These are phyloP conservation scores for Paedocypris micromegethes DNA, from an alignment of 2,797 vertebrate genomes.

Conservation along the genomic window DNA sequence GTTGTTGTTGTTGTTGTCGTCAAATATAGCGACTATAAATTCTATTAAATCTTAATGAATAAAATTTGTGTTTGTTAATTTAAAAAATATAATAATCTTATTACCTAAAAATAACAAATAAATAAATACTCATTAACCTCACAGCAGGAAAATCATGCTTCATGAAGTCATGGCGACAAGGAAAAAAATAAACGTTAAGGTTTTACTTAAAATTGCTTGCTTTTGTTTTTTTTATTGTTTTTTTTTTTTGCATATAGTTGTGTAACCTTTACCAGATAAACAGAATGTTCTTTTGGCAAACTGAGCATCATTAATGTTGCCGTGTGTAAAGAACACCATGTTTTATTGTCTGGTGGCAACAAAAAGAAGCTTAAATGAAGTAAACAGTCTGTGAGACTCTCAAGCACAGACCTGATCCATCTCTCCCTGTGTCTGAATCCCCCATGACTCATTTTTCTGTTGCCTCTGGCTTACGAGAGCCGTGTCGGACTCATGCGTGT, in stretches of 20 bases:
- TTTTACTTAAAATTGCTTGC: too few species aligned
- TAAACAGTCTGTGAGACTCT: not conserved
- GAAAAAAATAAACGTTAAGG: too few species aligned
- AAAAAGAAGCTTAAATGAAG: not conserved
- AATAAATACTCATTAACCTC: too few species aligned
- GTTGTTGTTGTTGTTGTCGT: too few species aligned
- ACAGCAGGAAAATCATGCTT: too few species aligned
- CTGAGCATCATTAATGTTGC: constrained; percentile 2
- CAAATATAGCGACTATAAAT: too few species aligned
- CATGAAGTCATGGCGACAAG: too few species aligned
- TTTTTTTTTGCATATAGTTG: not conserved
- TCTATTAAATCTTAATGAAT: too few species aligned
- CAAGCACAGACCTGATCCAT: not conserved
- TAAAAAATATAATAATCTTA: too few species aligned
- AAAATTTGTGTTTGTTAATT: too few species aligned
- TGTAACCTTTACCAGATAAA: constrained; percentile 2
- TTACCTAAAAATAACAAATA: too few species aligned
- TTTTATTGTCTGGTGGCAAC: constrained; percentile 3
- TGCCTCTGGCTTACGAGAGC: constrained; percentile 23
- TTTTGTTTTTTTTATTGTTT: too few species aligned
- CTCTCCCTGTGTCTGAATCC: constrained; percentile 4
- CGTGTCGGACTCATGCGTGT: constrained; percentile 9
- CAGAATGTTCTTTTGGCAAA: not conserved
- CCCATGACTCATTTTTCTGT: constrained; percentile 31
- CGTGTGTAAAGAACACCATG: not conserved